Conservation (phyloP, 1,140 invertebrate species). For the Dendroctonus ponderosae region DNA sequence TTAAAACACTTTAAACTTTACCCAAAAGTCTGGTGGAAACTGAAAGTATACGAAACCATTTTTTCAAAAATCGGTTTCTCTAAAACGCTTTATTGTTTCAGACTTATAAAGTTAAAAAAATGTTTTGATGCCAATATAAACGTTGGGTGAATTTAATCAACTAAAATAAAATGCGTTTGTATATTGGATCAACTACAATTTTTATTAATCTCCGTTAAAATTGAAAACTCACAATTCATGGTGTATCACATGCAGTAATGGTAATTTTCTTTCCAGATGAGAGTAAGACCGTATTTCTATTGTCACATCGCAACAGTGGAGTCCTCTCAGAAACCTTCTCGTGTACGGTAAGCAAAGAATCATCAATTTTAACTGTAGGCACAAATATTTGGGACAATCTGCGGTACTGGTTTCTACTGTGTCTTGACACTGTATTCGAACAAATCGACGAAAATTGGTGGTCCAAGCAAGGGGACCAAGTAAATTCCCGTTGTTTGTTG, state of each 20-base stretch:
- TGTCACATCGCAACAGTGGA: constrained; percentile 1
- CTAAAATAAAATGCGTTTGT: too few species aligned
- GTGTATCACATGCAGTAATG: constrained; percentile 36
- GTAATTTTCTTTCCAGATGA: constrained; percentile 33
- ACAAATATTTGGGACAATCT: constrained; percentile 34
- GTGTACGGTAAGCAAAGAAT: neutral
- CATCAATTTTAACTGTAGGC: neutral
- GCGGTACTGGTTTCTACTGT: constrained; percentile 6
- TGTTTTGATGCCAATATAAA: too few species aligned
- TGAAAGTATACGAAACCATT: too few species aligned
- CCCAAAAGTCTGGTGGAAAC: too few species aligned
- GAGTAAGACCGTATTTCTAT: constrained; percentile 5
- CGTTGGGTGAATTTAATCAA: too few species aligned
- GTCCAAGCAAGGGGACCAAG: constrained; percentile 34
- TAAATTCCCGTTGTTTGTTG: constrained; percentile 28
- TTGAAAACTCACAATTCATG: neutral
- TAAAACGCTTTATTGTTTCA: too few species aligned
- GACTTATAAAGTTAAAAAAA: too few species aligned
- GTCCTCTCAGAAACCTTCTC: constrained; percentile 16
- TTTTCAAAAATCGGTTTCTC: too few species aligned
- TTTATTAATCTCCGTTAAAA: too few species aligned
- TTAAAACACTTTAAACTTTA: too few species aligned
- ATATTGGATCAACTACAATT: too few species aligned
- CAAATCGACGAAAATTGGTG: constrained; percentile 1
- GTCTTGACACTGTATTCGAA: neutral